Evolutionary conservation across 2,113 vertebrate genomes (phyloP).

Genomic region (Lophius piscatorius): DNA sequence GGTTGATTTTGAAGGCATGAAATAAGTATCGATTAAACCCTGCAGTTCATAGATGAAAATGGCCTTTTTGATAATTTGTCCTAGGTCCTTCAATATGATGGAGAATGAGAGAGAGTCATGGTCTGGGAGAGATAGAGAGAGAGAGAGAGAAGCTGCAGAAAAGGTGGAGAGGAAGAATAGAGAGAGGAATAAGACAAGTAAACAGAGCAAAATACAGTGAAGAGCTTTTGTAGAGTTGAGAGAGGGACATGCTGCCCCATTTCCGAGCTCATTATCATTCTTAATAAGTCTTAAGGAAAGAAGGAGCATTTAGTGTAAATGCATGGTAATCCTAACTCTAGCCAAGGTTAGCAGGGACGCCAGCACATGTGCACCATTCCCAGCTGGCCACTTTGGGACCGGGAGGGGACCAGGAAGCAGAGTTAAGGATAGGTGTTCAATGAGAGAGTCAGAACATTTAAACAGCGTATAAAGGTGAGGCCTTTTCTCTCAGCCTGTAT

Average conservation of each 20-base stretch:
- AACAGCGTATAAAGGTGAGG: slow-evolving; percentile 66
- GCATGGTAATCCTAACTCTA: slow-evolving; percentile 98
- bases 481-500: slow-evolving; percentile 53
- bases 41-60: slow-evolving; percentile 84
- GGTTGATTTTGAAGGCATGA: slow-evolving; percentile 85
- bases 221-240: slow-evolving; percentile 78
- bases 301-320: slow-evolving; percentile 97
- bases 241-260: slow-evolving; percentile 90
- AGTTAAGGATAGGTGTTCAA: slow-evolving; percentile 74
- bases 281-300: slow-evolving; percentile 99
- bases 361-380: slow-evolving; percentile 85
- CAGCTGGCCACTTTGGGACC: slow-evolving; percentile 74
- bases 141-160: slow-evolving; percentile 72
- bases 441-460: slow-evolving; percentile 66
- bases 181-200: slow-evolving; percentile 35
- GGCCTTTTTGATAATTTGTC: slow-evolving; percentile 89
- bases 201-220: slow-evolving; percentile 72
- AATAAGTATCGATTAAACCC: slow-evolving; percentile 86
- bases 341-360: slow-evolving; percentile 98
- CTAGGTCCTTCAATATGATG: slow-evolving; percentile 89
- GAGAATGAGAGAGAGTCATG: slow-evolving; percentile 41
- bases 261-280: slow-evolving; percentile 99
- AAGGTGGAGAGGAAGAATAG: slow-evolving; percentile 25
- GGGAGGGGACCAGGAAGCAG: slow-evolving; percentile 62
- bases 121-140: slow-evolving; percentile 3